Evolutionary conservation across 1,140 invertebrate species (phyloP), one percentile per base, ranked within the genome.

Genomic region (Caenorhabditis latens): DNA sequence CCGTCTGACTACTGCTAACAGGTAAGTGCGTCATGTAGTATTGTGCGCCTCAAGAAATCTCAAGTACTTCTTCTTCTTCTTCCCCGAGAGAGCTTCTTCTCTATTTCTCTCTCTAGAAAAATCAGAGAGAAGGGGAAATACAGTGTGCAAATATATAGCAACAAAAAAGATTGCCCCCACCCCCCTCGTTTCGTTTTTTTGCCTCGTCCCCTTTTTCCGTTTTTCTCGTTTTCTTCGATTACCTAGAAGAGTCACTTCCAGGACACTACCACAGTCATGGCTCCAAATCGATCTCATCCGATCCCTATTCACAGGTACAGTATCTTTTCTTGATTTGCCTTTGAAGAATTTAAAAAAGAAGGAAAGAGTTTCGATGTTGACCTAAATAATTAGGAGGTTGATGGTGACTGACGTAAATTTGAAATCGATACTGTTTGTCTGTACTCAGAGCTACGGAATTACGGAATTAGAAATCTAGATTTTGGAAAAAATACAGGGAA

Each of bases 241-340:
- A 32, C 32, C 61, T 21, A 21, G 19, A 21, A 32, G 24, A 63
- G 19, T 14, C 4, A 21, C 2, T 58, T 63, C 19, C 21, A 63
- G 11, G 61, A 40, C 24, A 71, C 63, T 32, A 1, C 2, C 24
- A 42, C 24, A n/a, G 40, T 3, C 4, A 79, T 79, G 71, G 71
- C 71, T 7, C 71, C 71, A n/a, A 79, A 42, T 42, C 32, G 71
- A 79, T 79, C 71, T 50, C 43, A 79, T 79, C 71, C 71, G 40
- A 79, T 79, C 24, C 71, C 71, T 79, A 79, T 79, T 79, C 71
- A 79, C 71, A 79, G 71, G 71, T 79, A 46, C 19, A 42, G 43
- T 42, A 21, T 3, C 1, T 6, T 71, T 71, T 71, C 46, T 71
- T 71, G n/a, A 4, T 7, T 58, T 19, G 40, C 46, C 5, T 43